Conservation (phyloP, 2,888 invertebrate species). For the Ommatoiulus sabulosus region DNA sequence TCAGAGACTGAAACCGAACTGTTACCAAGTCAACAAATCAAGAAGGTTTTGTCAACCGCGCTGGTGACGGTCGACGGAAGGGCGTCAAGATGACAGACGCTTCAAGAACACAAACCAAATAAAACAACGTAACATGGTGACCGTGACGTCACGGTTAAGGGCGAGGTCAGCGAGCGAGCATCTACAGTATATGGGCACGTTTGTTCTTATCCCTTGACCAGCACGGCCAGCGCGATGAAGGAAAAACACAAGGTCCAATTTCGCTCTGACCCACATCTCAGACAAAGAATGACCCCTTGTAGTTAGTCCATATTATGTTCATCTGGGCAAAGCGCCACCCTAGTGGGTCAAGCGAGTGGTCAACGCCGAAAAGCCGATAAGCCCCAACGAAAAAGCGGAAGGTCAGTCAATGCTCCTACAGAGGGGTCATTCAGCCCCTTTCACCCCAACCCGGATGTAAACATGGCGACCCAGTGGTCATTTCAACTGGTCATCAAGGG, state of each 20-base stretch:
- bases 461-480: not conserved
- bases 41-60: not conserved
- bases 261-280: not conserved
- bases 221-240: no score
- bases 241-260: no score
- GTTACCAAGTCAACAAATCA: not conserved
- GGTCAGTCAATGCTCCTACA: not conserved
- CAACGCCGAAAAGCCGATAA: not conserved
- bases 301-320: not conserved
- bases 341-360: not conserved
- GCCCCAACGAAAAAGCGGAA: not conserved
- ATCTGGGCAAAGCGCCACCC: not conserved
- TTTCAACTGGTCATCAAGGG: not conserved
- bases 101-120: not conserved
- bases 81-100: not conserved
- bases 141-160: no score
- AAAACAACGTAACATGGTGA: no score
- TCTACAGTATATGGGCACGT: no score
- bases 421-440: not conserved
- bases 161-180: no score
- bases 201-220: no score
- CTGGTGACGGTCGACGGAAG: not conserved
- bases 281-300: not conserved
- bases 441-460: not conserved
- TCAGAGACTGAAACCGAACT: not conserved